Conservation (phyloP, 2,113 vertebrate species). For the Motacilla tschutschensis region DNA sequence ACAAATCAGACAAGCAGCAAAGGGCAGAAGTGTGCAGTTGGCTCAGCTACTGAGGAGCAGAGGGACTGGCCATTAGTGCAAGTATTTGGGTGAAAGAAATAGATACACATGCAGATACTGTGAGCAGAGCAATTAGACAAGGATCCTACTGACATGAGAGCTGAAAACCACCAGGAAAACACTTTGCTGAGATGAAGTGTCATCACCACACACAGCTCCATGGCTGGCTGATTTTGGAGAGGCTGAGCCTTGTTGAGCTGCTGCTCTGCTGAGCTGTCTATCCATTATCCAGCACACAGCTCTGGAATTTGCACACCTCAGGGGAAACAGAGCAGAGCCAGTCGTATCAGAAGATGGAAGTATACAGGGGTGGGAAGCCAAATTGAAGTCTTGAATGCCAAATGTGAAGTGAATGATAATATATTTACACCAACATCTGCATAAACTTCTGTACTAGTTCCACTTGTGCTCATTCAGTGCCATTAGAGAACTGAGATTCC, state of each 20-base stretch:
- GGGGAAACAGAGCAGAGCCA: not conserved
- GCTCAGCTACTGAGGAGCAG: not conserved
- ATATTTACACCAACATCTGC: not conserved
- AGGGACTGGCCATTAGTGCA: not conserved
- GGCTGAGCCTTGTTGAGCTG: not conserved
- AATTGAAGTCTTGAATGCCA: not conserved
- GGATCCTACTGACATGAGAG: not conserved
- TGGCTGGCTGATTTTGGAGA: conserved; percentile 24
- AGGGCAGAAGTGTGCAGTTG: not conserved
- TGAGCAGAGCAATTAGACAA: not conserved
- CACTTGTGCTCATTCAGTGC: not conserved
- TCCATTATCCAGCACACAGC: rapidly evolving
- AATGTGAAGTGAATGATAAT: not conserved
- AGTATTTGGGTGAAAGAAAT: not conserved
- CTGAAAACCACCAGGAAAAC: conserved; percentile 5
- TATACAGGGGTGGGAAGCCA: not conserved
- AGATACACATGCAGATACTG: not conserved
- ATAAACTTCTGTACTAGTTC: not conserved
- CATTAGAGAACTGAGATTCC: not conserved
- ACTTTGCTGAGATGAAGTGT: conserved; percentile 27
- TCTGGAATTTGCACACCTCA: not conserved
- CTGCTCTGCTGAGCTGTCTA: not conserved
- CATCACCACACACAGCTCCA: conserved; percentile 12
- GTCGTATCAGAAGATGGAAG: rapidly evolving
- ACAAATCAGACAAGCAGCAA: not conserved